Conservation (phyloP, 2,888 invertebrate genomes). For the Teleogryllus oceanicus region DNA sequence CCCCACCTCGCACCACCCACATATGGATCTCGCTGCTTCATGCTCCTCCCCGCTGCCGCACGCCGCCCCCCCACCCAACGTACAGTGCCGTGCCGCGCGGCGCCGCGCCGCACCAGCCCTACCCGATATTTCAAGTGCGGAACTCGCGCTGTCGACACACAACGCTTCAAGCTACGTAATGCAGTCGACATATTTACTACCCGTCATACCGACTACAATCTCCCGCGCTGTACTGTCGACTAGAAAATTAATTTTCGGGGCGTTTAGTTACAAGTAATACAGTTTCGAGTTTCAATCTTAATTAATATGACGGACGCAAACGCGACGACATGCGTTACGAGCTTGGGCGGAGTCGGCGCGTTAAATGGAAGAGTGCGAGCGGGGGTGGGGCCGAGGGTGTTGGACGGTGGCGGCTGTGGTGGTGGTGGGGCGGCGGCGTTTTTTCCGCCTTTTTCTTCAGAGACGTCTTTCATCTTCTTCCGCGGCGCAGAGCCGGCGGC, state of each 20-base stretch:
- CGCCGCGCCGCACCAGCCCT: not conserved
- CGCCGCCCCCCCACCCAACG: not conserved
- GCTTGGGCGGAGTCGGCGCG: not conserved
- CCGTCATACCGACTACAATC: slow-evolving; percentile 18
- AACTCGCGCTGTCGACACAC: not conserved
- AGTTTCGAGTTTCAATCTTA: slow-evolving; percentile 6
- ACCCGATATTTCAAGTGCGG: not conserved
- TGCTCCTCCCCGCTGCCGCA: too few relatives aligned
- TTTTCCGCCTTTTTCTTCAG: not conserved
- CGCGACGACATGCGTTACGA: slow-evolving; percentile 4
- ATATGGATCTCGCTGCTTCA: too few relatives aligned
- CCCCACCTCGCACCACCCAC: too few relatives aligned
- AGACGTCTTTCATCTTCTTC: not conserved
- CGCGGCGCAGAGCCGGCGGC: too few relatives aligned
- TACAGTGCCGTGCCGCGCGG: not conserved
- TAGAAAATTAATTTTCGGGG: slow-evolving; percentile 18
- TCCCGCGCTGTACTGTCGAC: not conserved
- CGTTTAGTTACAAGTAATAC: not conserved
- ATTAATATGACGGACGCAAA: slow-evolving; percentile 18
- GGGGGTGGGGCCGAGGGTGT: not conserved
- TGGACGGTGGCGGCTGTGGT: not conserved
- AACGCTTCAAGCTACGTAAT: not conserved
- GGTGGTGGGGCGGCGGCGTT: not conserved
- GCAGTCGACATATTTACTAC: not conserved
- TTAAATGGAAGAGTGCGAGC: not conserved